Conservation (phyloP, 30 jellyfish, hydroid and myxozoan species). For the Cassiopea xamachana region DNA sequence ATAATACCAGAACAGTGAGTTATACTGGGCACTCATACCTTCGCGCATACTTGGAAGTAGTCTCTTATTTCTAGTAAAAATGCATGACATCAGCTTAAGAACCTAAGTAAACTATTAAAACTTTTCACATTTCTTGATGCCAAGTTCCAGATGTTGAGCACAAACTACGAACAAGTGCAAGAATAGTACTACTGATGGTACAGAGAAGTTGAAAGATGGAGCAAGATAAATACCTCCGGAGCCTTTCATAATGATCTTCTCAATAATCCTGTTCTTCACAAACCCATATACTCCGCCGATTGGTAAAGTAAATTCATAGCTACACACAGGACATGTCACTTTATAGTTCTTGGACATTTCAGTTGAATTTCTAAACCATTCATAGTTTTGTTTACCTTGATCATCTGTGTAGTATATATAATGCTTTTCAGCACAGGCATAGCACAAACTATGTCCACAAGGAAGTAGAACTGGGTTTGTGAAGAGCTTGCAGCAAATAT, state of each 20-base stretch:
- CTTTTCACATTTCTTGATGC: too few species aligned
- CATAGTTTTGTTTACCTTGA: background rate
- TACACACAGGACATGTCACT: slow-evolving; percentile 65
- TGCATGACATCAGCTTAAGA: too few species aligned
- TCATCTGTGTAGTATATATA: slow-evolving; percentile 29
- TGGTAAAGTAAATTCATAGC: slow-evolving; percentile 33
- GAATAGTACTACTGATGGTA: too few species aligned
- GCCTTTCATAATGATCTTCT: slow-evolving; percentile 17
- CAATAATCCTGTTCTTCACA: slow-evolving; percentile 38
- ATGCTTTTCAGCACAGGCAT: slow-evolving; percentile 39
- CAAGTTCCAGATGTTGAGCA: too few species aligned
- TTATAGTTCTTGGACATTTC: slow-evolving; percentile 6
- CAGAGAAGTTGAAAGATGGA: background rate
- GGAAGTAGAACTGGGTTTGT: slow-evolving; percentile 78
- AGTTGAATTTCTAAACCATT: slow-evolving; percentile 7
- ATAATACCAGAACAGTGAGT: too few species aligned
- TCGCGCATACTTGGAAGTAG: too few species aligned
- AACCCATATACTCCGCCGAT: slow-evolving; percentile 54
- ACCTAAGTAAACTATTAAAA: too few species aligned
- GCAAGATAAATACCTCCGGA: background rate
- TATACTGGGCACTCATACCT: too few species aligned
- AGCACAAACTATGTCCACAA: slow-evolving; percentile 72
- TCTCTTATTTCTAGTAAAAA: too few species aligned
- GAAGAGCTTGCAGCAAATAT: slow-evolving; percentile 50
- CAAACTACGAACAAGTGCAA: too few species aligned